Conservation (phyloP, 2,888 invertebrate species). For the Eubasilissa splendida region DNA sequence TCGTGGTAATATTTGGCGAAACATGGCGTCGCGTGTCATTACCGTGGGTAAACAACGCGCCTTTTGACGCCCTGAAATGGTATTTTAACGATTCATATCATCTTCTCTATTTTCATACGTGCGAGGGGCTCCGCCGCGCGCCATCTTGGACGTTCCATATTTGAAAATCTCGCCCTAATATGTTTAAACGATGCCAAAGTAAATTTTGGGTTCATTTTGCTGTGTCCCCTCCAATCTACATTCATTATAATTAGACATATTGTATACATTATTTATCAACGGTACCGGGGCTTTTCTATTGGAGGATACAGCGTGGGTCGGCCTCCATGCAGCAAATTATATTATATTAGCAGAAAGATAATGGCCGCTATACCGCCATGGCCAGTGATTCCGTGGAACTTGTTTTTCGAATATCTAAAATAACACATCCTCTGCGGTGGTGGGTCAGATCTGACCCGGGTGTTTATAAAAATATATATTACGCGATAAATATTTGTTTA, state of each 20-base stretch:
- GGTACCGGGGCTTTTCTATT: neutral
- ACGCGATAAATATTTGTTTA: no score
- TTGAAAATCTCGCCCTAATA: slow-evolving; percentile 20
- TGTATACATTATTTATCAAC: slow-evolving; percentile 24
- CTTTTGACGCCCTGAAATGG: slow-evolving; percentile 12
- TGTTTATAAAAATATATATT: no score
- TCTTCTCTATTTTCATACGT: slow-evolving; percentile 14
- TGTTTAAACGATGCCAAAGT: slow-evolving; percentile 13
- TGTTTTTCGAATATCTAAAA: no score
- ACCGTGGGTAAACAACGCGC: slow-evolving; percentile 11
- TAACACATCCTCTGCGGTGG: no score
- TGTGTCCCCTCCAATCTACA: slow-evolving; percentile 9
- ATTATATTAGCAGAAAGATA: neutral
- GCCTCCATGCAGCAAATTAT: neutral
- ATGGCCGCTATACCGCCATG: no score
- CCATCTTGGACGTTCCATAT: slow-evolving; percentile 10
- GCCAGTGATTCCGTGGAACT: no score
- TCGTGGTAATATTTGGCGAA: no score
- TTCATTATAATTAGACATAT: slow-evolving; percentile 30
- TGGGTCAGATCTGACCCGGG: no score
- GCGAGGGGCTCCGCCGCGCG: neutral
- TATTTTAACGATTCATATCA: slow-evolving; percentile 36
- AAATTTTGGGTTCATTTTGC: slow-evolving; percentile 17
- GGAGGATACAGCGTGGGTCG: no score
- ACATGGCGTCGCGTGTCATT: neutral